Percentiles rank a stretch among this genome's conserved stretches.
Conservation (phyloP, 2,113 vertebrate genomes). For the Hiodon alosoides region DNA sequence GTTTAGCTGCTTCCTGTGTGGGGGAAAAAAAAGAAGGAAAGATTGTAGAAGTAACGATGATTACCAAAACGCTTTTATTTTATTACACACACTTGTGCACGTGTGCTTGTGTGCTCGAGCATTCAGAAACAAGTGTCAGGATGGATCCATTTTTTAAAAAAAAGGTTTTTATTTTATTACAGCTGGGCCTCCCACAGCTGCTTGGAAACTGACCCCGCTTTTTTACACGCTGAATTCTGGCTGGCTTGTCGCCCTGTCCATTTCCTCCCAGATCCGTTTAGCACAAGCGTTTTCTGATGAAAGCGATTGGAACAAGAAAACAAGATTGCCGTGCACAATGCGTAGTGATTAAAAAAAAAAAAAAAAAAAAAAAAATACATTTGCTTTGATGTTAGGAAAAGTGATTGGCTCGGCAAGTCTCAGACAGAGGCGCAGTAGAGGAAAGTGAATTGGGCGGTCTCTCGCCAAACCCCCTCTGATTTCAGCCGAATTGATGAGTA, state of each 20-base stretch:
- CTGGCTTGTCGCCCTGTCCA: too few relatives aligned
- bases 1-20: constrained; percentile 20
- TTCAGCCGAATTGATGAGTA: background rate
- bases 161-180: background rate
- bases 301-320: too few relatives aligned
- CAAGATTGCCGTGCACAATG: too few relatives aligned
- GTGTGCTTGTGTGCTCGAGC: constrained; percentile 27
- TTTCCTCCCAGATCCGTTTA: too few relatives aligned
- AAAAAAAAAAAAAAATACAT: too few relatives aligned
- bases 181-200: background rate
- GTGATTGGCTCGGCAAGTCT: background rate
- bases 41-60: constrained; percentile 16
- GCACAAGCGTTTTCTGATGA: too few relatives aligned
- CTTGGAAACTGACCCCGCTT: background rate
- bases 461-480: background rate
- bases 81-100: constrained; percentile 21
- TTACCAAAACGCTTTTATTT: constrained; percentile 48
- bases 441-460: background rate
- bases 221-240: background rate
- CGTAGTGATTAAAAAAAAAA: too few relatives aligned
- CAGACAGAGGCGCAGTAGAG: constrained; percentile 7
- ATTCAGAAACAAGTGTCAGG: constrained; percentile 17
- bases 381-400: background rate
- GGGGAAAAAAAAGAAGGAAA: constrained; percentile 24
- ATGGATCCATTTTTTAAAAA: background rate